Evolutionary conservation across 2,113 vertebrate species (phyloP).

Genomic region (Coryphaenoides rupestris): DNA sequence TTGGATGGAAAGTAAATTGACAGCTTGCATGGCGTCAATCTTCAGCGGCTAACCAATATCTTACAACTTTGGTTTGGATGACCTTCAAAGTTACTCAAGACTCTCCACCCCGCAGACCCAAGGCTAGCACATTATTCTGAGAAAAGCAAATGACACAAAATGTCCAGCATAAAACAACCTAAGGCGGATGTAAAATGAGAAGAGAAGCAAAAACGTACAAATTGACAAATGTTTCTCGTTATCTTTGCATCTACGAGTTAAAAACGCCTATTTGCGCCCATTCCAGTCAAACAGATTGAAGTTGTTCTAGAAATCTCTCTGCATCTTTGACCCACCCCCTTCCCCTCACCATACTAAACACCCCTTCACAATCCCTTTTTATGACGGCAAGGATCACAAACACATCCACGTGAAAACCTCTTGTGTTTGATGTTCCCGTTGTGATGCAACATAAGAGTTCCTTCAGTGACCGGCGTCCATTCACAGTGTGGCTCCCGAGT

Average conservation of each 20-base stretch:
- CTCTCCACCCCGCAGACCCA: slow-evolving; percentile 72
- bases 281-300: slow-evolving; percentile 68
- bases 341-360: slow-evolving; percentile 76
- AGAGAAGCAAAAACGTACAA: slow-evolving; percentile 77
- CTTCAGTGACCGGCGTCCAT: slow-evolving; percentile 86
- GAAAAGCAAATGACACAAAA: slow-evolving; percentile 84
- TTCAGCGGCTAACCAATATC: slow-evolving; percentile 59
- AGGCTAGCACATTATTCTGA: slow-evolving; percentile 79
- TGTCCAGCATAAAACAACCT: slow-evolving; percentile 80
- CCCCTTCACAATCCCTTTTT: slow-evolving; percentile 76
- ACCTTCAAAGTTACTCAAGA: slow-evolving; percentile 73
- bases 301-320: slow-evolving; percentile 71
- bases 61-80: slow-evolving; percentile 73
- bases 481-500: slow-evolving; percentile 81
- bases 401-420: slow-evolving; percentile 83
- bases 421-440: slow-evolving; percentile 81
- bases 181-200: slow-evolving; percentile 79
- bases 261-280: slow-evolving; percentile 59
- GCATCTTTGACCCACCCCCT: slow-evolving; percentile 69
- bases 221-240: slow-evolving; percentile 68
- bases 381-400: slow-evolving; percentile 76
- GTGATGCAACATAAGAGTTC: slow-evolving; percentile 82
- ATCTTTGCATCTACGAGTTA: slow-evolving; percentile 58
- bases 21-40: slow-evolving; percentile 74
- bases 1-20: slow-evolving; percentile 82